Conservation (phyloP, 1,140 invertebrate species). For the Frieseomelitta varia region DNA sequence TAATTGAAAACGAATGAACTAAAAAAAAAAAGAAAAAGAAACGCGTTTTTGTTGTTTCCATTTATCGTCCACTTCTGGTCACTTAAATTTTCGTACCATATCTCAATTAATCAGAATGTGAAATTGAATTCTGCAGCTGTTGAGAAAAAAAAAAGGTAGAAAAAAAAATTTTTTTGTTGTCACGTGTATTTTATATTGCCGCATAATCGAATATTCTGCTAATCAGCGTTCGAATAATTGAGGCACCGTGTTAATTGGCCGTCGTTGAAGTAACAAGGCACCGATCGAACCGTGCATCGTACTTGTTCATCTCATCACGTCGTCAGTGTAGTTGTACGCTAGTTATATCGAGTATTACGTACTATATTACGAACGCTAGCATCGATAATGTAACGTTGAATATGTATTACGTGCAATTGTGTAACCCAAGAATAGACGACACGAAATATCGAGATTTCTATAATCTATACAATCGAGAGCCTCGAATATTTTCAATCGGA, state of each 20-base stretch:
- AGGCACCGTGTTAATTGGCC: not conserved
- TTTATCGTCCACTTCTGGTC: not conserved
- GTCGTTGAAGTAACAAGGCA: not conserved
- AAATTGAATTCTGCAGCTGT: not conserved
- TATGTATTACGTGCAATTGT: not conserved
- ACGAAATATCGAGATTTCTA: not conserved
- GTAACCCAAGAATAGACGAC: not conserved
- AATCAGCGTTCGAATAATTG: not conserved
- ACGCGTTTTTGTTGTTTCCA: not conserved
- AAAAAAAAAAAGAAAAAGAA: too few species aligned
- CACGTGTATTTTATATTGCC: not conserved
- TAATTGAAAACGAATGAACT: not conserved
- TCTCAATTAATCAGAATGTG: not conserved
- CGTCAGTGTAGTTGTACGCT: slow-evolving; percentile 14
- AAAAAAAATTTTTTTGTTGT: not conserved
- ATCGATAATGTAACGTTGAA: not conserved
- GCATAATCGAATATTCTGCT: not conserved
- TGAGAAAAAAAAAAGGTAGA: not conserved
- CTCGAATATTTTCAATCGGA: not conserved
- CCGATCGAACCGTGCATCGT: not conserved
- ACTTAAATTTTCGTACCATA: not conserved
- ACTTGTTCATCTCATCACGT: slow-evolving; percentile 2
- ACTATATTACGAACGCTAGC: not conserved
- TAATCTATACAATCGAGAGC: not conserved
- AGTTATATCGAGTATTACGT: not conserved